A percentile compares a stretch with the other conserved stretches of the same genome.
phyloP scores from a whole-genome alignment of 2,113 vertebrate species.

The Lonchura striata region DNA sequence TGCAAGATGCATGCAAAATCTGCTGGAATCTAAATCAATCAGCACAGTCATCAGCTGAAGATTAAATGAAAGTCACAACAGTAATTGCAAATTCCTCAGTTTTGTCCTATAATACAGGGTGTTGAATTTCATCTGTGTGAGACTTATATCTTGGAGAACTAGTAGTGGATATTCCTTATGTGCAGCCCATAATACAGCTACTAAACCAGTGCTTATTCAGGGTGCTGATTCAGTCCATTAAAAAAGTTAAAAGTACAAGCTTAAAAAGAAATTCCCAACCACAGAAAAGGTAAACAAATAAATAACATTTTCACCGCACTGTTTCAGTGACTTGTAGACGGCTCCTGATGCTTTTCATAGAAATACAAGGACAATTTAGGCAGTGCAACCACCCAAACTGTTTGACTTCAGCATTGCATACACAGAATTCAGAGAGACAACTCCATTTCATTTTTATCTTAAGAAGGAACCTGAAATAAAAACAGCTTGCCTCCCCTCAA shows the following conservation, averaged over 20 bases:
- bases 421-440: conserved; percentile 30
- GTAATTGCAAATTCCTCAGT: conserved; percentile 65
- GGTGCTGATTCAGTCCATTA: background rate
- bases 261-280: background rate
- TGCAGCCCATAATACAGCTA: conserved; percentile 3
- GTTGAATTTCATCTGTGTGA: conserved; percentile 42
- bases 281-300: background rate
- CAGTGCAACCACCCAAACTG: conserved; percentile 12
- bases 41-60: conserved; percentile 67
- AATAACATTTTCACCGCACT: background rate
- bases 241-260: conserved; percentile 25
- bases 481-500: background rate
- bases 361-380: conserved; percentile 41
- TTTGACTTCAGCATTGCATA: conserved; percentile 10
- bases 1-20: conserved; percentile 64
- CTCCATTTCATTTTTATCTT: background rate
- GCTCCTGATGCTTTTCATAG: background rate
- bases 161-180: background rate
- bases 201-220: conserved; percentile 9
- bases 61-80: conserved; percentile 73
- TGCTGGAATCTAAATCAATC: conserved; percentile 64
- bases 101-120: conserved; percentile 55
- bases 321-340: conserved; percentile 26
- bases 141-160: conserved; percentile 26
- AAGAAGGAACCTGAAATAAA: conserved; percentile 31